Evolutionary conservation across 2,797 vertebrate species (phyloP).

Genomic region (Falco novaeseelandiae): DNA sequence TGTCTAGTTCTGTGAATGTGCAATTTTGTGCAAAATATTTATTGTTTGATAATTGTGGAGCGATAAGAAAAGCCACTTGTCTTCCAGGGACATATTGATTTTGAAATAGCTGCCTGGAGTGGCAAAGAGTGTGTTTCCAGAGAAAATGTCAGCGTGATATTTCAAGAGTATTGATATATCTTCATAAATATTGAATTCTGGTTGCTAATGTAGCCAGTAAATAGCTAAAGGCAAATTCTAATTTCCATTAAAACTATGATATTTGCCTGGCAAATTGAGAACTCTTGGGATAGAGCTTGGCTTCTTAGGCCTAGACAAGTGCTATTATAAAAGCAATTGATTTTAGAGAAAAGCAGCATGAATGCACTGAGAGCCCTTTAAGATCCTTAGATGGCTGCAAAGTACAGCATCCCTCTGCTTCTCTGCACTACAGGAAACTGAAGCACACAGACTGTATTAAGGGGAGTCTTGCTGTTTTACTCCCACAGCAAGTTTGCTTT

Average conservation of each 20-base stretch:
- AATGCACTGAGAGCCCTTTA: neutral
- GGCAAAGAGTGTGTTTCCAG: neutral
- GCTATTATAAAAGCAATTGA: neutral
- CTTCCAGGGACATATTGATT: neutral
- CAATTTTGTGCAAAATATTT: neutral
- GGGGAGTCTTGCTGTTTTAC: neutral
- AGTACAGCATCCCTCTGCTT: neutral
- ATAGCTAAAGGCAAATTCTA: constrained; percentile 15
- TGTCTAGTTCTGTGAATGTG: neutral
- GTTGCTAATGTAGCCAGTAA: constrained; percentile 23
- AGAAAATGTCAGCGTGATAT: constrained; percentile 44
- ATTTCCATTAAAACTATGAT: constrained; percentile 15
- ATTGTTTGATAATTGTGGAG: neutral
- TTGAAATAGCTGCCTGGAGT: neutral
- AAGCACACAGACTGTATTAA: neutral
- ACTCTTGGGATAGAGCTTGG: neutral
- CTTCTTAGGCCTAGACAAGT: neutral
- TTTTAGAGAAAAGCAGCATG: neutral
- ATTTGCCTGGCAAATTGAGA: constrained; percentile 27
- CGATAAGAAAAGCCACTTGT: neutral
- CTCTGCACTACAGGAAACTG: neutral
- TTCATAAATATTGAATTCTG: constrained; percentile 32
- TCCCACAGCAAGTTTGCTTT: neutral
- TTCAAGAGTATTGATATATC: constrained; percentile 9
- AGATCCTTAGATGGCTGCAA: neutral